These are phyloP conservation scores for Odocoileus hemionus DNA, from an alignment of 2,113 vertebrate species.

Conservation along the genomic window DNA sequence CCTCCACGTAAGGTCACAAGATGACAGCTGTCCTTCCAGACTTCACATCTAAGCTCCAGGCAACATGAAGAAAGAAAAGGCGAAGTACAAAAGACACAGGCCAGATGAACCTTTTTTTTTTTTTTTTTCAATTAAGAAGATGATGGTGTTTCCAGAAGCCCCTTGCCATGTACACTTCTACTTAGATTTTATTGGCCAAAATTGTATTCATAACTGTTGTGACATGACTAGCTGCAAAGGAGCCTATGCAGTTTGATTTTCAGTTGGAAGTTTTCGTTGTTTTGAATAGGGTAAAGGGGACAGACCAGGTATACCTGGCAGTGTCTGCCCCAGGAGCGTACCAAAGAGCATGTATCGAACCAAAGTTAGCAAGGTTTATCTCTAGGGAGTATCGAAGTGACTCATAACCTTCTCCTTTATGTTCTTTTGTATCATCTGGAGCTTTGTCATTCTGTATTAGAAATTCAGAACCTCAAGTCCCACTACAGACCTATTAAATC, in stretches of 20 bases:
- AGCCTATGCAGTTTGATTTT: background rate
- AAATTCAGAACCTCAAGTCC: background rate
- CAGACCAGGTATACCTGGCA: background rate
- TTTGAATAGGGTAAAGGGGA: background rate
- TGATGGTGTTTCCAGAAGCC: background rate
- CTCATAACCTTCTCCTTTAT: background rate
- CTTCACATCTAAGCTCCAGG: background rate
- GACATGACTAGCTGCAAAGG: background rate
- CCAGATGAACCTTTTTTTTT: background rate
- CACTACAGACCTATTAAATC: background rate
- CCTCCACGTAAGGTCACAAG: background rate
- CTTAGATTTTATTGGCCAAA: background rate
- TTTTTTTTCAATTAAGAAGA: background rate
- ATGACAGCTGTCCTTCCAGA: background rate
- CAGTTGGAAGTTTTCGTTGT: background rate
- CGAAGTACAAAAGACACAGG: background rate
- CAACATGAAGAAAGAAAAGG: background rate
- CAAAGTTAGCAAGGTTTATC: background rate
- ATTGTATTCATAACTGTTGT: background rate
- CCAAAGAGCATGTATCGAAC: background rate
- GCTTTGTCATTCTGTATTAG: background rate
- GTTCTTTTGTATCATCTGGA: background rate
- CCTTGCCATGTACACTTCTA: background rate
- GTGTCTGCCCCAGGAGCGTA: background rate
- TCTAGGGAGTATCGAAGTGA: background rate